Evolutionary conservation across 2,797 vertebrate species (phyloP).

Genomic region (Hozukius guyotensis): DNA sequence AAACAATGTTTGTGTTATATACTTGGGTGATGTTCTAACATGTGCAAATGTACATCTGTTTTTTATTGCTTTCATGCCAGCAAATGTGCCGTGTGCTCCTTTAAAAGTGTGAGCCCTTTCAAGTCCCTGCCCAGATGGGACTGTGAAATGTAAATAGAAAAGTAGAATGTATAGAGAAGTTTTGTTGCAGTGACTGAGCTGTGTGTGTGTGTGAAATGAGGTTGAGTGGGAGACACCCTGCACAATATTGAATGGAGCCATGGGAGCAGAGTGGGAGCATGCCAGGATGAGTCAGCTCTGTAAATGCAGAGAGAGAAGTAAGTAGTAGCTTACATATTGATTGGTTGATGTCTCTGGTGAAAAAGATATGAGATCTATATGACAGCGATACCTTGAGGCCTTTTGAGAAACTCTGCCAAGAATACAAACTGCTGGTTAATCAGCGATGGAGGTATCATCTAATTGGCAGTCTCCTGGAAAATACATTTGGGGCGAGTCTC

Average conservation of each 20-base stretch:
- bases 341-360: conserved; percentile 39
- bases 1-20: not conserved
- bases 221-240: conserved; percentile 48
- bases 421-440: conserved; percentile 51
- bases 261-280: conserved; percentile 44
- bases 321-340: conserved; percentile 57
- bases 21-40: not conserved
- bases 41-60: conserved; percentile 8
- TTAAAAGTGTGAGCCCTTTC: conserved; percentile 5
- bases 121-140: conserved; percentile 5
- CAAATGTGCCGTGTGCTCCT: conserved; percentile 8
- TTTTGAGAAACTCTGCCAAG: conserved; percentile 41
- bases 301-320: conserved; percentile 41
- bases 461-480: conserved; percentile 16
- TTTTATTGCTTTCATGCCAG: conserved; percentile 3
- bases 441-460: not conserved
- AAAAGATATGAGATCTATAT: conserved; percentile 47
- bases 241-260: conserved; percentile 58
- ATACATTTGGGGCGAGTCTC: conserved; percentile 2
- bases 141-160: conserved; percentile 36
- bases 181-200: conserved; percentile 29
- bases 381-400: conserved; percentile 42
- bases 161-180: conserved; percentile 17
- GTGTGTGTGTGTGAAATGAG: conserved; percentile 44
- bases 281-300: conserved; percentile 58